Conservation (phyloP, 1,140 invertebrate genomes). For the Bombus waltoni region DNA sequence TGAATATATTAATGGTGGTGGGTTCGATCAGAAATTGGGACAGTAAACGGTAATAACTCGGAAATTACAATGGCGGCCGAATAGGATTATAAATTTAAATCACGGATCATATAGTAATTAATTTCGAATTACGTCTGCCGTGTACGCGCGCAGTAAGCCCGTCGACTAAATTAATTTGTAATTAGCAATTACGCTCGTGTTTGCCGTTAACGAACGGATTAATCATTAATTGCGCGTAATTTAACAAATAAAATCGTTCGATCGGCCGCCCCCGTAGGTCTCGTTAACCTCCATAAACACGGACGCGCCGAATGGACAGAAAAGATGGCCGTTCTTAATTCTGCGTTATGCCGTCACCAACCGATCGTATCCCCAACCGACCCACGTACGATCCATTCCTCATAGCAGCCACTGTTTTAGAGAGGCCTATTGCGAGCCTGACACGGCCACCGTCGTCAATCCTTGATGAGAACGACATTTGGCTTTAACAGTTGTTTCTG, state of each 20-base stretch:
- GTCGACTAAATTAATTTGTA: slow-evolving; percentile 67
- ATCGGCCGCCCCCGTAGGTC: background rate
- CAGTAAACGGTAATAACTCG: slow-evolving; percentile 62
- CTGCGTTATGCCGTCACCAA: background rate
- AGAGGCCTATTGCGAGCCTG: slow-evolving; percentile 56
- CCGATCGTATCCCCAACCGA: background rate
- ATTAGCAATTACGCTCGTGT: slow-evolving; percentile 56
- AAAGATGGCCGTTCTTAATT: slow-evolving; percentile 12
- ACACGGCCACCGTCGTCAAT: slow-evolving; percentile 16
- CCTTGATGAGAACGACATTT: slow-evolving; percentile 49
- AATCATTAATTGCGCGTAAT: slow-evolving; percentile 52
- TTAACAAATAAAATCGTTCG: slow-evolving; percentile 42
- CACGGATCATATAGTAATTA: slow-evolving; percentile 67
- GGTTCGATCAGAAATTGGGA: slow-evolving; percentile 59
- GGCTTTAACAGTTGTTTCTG: slow-evolving; percentile 32
- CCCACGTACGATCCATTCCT: slow-evolving; percentile 63
- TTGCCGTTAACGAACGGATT: slow-evolving; percentile 50
- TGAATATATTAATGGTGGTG: slow-evolving; percentile 52
- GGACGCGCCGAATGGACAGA: no score
- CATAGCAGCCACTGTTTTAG: slow-evolving; percentile 58
- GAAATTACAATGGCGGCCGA: slow-evolving; percentile 55
- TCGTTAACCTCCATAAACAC: background rate
- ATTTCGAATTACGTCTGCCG: slow-evolving; percentile 62
- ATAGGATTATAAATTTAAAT: slow-evolving; percentile 70
- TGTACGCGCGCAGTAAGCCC: slow-evolving; percentile 32